Conservation (phyloP, 2,797 vertebrate species). For the Pempheris klunzingeri region DNA sequence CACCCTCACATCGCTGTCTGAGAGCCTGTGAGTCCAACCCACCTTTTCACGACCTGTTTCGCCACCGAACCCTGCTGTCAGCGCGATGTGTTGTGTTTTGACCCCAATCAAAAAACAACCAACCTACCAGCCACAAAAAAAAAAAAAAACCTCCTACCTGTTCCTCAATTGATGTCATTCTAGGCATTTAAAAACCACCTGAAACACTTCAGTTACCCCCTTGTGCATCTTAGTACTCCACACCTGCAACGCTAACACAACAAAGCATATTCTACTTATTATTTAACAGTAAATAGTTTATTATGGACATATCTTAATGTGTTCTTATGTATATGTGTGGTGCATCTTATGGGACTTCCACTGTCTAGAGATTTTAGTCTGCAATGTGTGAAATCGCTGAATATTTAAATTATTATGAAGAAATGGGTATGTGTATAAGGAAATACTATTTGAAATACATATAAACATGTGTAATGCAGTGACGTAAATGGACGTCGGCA, state of each 20-base stretch:
- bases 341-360: slow-evolving; percentile 81
- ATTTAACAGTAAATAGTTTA: slow-evolving; percentile 76
- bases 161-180: slow-evolving; percentile 40
- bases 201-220: slow-evolving; percentile 21
- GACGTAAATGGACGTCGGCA: slow-evolving; percentile 53
- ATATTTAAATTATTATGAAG: slow-evolving; percentile 82
- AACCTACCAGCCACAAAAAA: slow-evolving; percentile 33
- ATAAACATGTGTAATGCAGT: slow-evolving; percentile 42
- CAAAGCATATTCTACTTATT: slow-evolving; percentile 57
- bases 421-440: slow-evolving; percentile 74
- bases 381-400: slow-evolving; percentile 72
- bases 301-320: slow-evolving; percentile 78
- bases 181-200: slow-evolving; percentile 22
- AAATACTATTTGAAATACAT: slow-evolving; percentile 49
- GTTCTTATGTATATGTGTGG: slow-evolving; percentile 81
- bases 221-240: slow-evolving; percentile 64
- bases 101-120: slow-evolving; percentile 20
- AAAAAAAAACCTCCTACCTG: slow-evolving; percentile 35
- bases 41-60: slow-evolving; percentile 10
- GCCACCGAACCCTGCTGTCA: slow-evolving; percentile 47
- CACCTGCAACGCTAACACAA: slow-evolving; percentile 48
- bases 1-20: slow-evolving; percentile 40
- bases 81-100: slow-evolving; percentile 69
- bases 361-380: slow-evolving; percentile 80
- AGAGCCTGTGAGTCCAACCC: slow-evolving; percentile 45